Percentiles rank a stretch among this genome's conserved stretches.
Evolutionary conservation across 2,113 vertebrate species (phyloP).

Genomic region (Malurus alboscapulatus): DNA sequence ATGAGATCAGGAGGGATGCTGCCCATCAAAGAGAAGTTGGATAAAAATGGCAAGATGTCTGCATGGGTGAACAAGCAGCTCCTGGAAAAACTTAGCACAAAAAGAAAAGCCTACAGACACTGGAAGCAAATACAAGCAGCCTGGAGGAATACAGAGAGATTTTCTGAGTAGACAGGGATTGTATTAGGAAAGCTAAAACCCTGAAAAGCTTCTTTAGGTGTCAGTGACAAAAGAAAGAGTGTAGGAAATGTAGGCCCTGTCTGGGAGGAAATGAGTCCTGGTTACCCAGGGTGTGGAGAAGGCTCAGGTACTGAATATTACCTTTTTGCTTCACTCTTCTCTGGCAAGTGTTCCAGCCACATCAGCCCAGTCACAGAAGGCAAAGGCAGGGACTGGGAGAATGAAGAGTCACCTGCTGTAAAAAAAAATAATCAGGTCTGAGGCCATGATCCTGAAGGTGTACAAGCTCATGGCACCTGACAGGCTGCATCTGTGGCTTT

Average conservation of each 20-base stretch:
- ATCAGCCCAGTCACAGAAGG: background rate
- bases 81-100: background rate
- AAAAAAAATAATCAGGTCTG: background rate
- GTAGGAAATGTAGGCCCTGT: background rate
- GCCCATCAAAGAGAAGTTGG: background rate
- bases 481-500: background rate
- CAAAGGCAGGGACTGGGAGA: background rate
- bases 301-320: background rate
- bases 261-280: background rate
- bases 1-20: background rate
- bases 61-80: background rate
- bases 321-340: background rate
- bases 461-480: background rate
- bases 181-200: background rate
- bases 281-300: background rate
- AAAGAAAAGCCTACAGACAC: background rate
- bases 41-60: background rate
- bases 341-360: background rate
- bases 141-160: background rate
- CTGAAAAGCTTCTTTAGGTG: background rate
- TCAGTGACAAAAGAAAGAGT: background rate
- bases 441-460: background rate
- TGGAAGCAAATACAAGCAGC: background rate
- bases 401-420: background rate
- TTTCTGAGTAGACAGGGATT: background rate